These are phyloP conservation scores for Stenurella melanura DNA, from an alignment of 2,888 invertebrate genomes.

Conservation along the genomic window DNA sequence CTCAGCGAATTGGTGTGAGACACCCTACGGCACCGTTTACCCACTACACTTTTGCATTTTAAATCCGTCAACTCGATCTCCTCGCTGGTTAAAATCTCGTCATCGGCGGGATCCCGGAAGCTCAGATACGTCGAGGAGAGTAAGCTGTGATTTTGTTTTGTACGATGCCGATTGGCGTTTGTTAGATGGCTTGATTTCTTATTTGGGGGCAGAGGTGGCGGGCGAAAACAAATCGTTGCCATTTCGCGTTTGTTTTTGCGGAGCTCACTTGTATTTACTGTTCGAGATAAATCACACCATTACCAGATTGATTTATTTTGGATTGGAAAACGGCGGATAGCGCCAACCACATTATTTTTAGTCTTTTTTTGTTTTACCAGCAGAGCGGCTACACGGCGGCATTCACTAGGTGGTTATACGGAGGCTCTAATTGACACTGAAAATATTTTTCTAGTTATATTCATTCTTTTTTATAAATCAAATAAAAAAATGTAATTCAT, in stretches of 20 bases:
- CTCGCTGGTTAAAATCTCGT: slow-evolving; percentile 62
- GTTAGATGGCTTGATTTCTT: slow-evolving; percentile 68
- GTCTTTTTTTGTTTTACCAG: slow-evolving; percentile 18
- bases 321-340: slow-evolving; percentile 21
- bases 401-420: slow-evolving; percentile 2
- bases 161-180: slow-evolving; percentile 46
- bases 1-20: slow-evolving; percentile 74
- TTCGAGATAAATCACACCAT: slow-evolving; percentile 43
- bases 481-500: too few relatives aligned
- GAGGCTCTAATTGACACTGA: not conserved
- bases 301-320: slow-evolving; percentile 45
- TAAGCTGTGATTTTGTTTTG: slow-evolving; percentile 60
- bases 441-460: not conserved
- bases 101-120: slow-evolving; percentile 76
- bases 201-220: slow-evolving; percentile 77
- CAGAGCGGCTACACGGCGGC: not conserved
- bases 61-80: slow-evolving; percentile 64
- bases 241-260: slow-evolving; percentile 63
- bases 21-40: slow-evolving; percentile 64
- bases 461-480: too few relatives aligned
- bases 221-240: slow-evolving; percentile 77
- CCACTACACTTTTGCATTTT: slow-evolving; percentile 53
- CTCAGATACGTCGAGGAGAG: slow-evolving; percentile 77
- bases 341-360: slow-evolving; percentile 28
- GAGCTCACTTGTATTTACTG: slow-evolving; percentile 37